Evolutionary conservation across 2,113 vertebrate species (phyloP), one percentile per base, ranked within the genome.

Genomic region (Epinephelus lanceolatus): DNA sequence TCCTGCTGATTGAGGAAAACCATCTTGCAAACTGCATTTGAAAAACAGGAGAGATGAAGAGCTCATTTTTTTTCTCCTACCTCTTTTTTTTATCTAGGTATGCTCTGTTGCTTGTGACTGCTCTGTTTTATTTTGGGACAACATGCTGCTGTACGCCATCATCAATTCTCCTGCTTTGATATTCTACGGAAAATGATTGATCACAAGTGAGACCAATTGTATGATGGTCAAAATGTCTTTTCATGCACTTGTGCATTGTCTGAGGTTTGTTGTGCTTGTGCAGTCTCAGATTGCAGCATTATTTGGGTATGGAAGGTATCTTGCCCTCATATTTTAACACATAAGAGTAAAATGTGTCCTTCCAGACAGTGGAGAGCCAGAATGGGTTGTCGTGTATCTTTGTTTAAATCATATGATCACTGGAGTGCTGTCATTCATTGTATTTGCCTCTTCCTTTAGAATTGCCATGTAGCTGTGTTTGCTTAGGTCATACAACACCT

Each of bases 111-210:
- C 53, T 25, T 70, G 19, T 68, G 77, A 62, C 61, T 84, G 81
- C 66, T 77, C 76, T 40, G 66, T 82, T 86, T 72, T 84, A 76
- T 76, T 77, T 40, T 12, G 33, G 56, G 52, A 85, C 65, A 47
- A 71, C 21, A 2, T 19, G 23, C 45, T 57, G 53, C 60, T 25
- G 69, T 63, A 49, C 59, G 45, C 19, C 37, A 19, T 55, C 51
- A 86, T 87, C 9, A 73, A 89, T 86, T 56, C 52, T 49, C 42
- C 52, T 75, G 55, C 56, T 76, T 76, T 78, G 33, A 60, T 67
- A 11, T 42, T 42, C 40, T 42, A 42, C 3, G 10, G 70, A 71
- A 81, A 82, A 78, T 76, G 71, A 80, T 23, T 56, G 72, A 80
- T 42, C 81, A 65, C 60, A 42, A 30, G n/a, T 70, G 69, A 55